phyloP scores from a whole-genome alignment of 1,140 invertebrate species.

The Caenorhabditis tropicalis region DNA sequence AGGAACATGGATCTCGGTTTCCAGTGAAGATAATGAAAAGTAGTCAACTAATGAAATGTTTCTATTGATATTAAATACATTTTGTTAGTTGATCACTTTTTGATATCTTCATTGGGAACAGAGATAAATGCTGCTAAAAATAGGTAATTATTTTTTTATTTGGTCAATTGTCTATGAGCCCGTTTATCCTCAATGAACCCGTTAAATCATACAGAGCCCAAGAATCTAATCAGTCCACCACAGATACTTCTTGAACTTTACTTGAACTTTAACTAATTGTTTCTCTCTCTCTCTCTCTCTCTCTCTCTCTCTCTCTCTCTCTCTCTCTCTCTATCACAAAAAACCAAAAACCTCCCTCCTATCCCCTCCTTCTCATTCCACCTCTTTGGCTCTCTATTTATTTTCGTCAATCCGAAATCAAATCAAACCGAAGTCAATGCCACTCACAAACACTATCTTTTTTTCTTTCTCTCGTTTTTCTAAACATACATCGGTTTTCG shows the following conservation, averaged over 20 bases:
- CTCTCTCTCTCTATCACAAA: not conserved
- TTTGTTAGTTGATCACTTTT: too few relatives aligned
- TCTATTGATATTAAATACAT: too few relatives aligned
- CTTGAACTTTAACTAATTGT: not conserved
- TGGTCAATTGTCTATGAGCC: too few relatives aligned
- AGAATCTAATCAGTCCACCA: not conserved
- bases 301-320: not conserved
- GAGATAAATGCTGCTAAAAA: too few relatives aligned
- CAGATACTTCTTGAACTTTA: not conserved
- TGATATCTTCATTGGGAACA: too few relatives aligned
- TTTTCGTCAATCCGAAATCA: conserved; percentile 38
- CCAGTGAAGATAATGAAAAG: too few relatives aligned
- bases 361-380: not conserved
- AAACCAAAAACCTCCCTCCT: not conserved
- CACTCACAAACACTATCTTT: not conserved
- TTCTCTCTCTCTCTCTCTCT: not conserved
- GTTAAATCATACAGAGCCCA: too few relatives aligned
- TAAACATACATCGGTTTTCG: not conserved
- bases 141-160: too few relatives aligned
- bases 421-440: conserved; percentile 29
- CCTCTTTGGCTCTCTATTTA: conserved; percentile 42
- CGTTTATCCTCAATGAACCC: too few relatives aligned
- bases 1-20: too few relatives aligned
- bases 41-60: too few relatives aligned
- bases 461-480: not conserved